Percentiles rank a stretch among this genome's conserved stretches.
These are phyloP conservation scores for rabbit (Oryctolagus cuniculus) DNA, from an alignment of 2,113 vertebrate species.

Conservation along the genomic window DNA sequence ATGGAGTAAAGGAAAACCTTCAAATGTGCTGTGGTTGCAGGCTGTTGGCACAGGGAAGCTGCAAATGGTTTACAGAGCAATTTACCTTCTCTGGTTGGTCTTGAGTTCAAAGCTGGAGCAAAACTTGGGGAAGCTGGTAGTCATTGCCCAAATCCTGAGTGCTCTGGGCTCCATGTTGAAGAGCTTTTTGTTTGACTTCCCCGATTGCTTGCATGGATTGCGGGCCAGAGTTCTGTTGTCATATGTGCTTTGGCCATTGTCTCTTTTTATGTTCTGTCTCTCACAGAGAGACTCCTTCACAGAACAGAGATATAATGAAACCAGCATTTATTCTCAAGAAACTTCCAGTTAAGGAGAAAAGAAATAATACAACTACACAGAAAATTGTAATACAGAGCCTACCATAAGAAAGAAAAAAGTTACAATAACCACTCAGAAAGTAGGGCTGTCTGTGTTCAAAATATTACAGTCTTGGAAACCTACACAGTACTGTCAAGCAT, in stretches of 20 bases:
- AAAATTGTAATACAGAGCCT: neutral
- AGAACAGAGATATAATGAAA: neutral
- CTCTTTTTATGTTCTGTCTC: neutral
- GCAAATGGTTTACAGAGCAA: neutral
- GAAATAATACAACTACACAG: neutral
- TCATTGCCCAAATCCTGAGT: neutral
- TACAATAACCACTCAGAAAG: neutral
- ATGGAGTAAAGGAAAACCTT: no score
- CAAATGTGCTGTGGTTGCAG: neutral
- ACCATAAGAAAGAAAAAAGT: neutral
- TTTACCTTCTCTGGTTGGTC: neutral
- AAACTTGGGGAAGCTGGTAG: neutral
- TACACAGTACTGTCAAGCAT: neutral
- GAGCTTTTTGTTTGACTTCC: neutral
- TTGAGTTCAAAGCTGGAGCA: neutral
- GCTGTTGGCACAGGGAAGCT: neutral
- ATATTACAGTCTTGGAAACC: neutral
- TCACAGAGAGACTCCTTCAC: neutral
- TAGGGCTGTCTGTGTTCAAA: neutral
- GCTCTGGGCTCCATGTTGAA: neutral
- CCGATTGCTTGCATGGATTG: neutral
- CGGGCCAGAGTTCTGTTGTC: neutral
- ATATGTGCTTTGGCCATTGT: neutral
- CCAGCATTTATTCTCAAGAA: neutral
- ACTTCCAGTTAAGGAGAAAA: neutral